These are phyloP conservation scores for Drosophila teissieri DNA, from an alignment of 1,140 invertebrate genomes.

Conservation along the genomic window DNA sequence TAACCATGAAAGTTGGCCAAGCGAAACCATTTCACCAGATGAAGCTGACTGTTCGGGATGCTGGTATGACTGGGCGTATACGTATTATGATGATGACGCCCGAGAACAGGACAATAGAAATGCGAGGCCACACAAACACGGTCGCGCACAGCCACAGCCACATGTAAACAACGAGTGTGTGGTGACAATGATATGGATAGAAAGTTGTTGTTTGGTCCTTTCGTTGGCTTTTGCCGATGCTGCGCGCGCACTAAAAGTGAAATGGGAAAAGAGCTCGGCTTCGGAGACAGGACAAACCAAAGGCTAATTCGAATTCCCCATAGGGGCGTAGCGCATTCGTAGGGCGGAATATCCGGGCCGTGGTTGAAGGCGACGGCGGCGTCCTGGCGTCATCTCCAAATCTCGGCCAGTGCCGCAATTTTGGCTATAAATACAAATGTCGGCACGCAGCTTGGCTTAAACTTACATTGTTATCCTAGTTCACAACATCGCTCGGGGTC, in stretches of 20 bases:
- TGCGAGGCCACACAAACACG: slow-evolving; percentile 48
- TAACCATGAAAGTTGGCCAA: slow-evolving; percentile 75
- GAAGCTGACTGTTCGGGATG: slow-evolving; percentile 14
- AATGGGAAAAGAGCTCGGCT: slow-evolving; percentile 53
- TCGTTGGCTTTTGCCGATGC: slow-evolving; percentile 39
- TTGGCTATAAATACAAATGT: slow-evolving; percentile 84
- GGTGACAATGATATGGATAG: slow-evolving; percentile 54
- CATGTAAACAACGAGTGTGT: slow-evolving; percentile 44
- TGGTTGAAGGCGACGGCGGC: slow-evolving; percentile 14
- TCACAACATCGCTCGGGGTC: slow-evolving; percentile 56
- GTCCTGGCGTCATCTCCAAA: slow-evolving; percentile 75
- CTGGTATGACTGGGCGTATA: slow-evolving; percentile 30
- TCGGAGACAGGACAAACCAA: slow-evolving; percentile 56
- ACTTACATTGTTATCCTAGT: slow-evolving; percentile 83
- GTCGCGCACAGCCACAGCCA: slow-evolving; percentile 10
- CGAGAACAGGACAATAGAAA: slow-evolving; percentile 53
- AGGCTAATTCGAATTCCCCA: slow-evolving; percentile 50
- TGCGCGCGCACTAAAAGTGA: slow-evolving; percentile 64
- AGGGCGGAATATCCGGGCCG: slow-evolving; percentile 53
- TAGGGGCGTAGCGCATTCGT: slow-evolving; percentile 63
- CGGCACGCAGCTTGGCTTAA: slow-evolving; percentile 79
- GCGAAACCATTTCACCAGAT: slow-evolving; percentile 75
- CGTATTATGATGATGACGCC: slow-evolving; percentile 52
- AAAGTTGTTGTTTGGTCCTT: slow-evolving; percentile 18
- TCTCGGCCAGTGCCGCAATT: slow-evolving; percentile 57